Conservation (phyloP, 2,888 invertebrate genomes). For the Anaspis maculata region DNA sequence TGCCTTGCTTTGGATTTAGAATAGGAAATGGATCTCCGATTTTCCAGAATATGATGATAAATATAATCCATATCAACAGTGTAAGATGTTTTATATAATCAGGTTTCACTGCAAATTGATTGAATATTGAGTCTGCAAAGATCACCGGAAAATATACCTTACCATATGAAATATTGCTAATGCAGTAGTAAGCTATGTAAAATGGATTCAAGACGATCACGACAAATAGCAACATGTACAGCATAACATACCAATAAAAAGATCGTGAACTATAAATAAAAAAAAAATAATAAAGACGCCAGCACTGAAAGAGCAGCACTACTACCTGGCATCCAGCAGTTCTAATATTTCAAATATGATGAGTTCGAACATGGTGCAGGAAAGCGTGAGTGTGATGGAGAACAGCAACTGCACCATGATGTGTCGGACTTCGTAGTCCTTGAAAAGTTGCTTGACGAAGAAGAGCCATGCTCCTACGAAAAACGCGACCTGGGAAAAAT, state of each 20-base stretch:
- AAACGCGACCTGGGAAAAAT: constrained; percentile 68
- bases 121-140: neutral
- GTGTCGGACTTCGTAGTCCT: constrained; percentile 96
- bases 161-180: constrained; percentile 83
- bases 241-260: constrained; percentile 90
- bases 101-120: constrained; percentile 53
- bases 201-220: constrained; percentile 94
- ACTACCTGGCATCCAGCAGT: constrained; percentile 86
- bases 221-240: constrained; percentile 86
- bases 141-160: constrained; percentile 31
- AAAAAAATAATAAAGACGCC: neutral
- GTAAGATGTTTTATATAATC: constrained; percentile 74
- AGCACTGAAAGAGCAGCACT: constrained; percentile 29
- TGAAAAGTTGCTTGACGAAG: constrained; percentile 93
- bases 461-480: constrained; percentile 97
- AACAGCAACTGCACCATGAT: constrained; percentile 91
- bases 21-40: constrained; percentile 98
- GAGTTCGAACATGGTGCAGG: constrained; percentile 97
- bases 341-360: constrained; percentile 99
- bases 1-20: constrained; percentile 89
- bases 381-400: constrained; percentile 90
- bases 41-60: constrained; percentile 97
- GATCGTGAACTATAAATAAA: constrained; percentile 67
- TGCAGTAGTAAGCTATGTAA: constrained; percentile 91
- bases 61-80: constrained; percentile 77